A percentile compares a stretch with the other conserved stretches of the same genome.
These are phyloP conservation scores for Calliphora vicina DNA, from an alignment of 1,140 invertebrate genomes.

Conservation along the genomic window DNA sequence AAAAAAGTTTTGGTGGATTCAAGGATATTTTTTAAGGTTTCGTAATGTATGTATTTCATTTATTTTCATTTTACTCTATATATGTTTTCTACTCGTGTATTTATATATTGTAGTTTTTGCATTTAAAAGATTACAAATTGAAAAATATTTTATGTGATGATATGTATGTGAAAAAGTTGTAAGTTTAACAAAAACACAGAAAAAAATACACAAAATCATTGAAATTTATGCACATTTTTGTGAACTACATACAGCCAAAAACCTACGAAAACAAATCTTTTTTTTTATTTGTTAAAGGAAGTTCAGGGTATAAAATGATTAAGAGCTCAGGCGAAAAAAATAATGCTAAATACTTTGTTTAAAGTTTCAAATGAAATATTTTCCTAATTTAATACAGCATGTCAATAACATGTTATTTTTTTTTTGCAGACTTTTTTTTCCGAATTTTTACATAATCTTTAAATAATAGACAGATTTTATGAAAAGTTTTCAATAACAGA, in stretches of 20 bases:
- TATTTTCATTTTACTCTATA: neutral
- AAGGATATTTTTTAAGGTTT: constrained; percentile 20
- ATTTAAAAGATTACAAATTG: constrained; percentile 3
- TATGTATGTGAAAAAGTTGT: neutral
- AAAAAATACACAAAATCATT: neutral
- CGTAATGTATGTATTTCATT: neutral
- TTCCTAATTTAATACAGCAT: neutral
- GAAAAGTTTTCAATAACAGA: neutral
- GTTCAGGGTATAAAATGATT: neutral
- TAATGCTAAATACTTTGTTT: neutral
- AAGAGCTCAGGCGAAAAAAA: neutral
- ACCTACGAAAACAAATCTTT: neutral
- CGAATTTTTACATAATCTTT: neutral
- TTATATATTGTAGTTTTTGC: neutral
- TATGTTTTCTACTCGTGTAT: neutral
- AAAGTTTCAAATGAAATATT: neutral
- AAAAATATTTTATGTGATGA: constrained; percentile 1
- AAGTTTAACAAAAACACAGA: neutral
- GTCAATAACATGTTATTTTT: neutral
- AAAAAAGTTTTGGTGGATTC: neutral
- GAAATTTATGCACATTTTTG: constrained; percentile 7
- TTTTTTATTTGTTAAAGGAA: neutral
- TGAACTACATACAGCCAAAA: neutral
- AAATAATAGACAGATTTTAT: neutral
- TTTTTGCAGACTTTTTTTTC: neutral